These are phyloP conservation scores for Pachycephala philippinensis DNA, from an alignment of 2,113 vertebrate genomes.

Conservation along the genomic window DNA sequence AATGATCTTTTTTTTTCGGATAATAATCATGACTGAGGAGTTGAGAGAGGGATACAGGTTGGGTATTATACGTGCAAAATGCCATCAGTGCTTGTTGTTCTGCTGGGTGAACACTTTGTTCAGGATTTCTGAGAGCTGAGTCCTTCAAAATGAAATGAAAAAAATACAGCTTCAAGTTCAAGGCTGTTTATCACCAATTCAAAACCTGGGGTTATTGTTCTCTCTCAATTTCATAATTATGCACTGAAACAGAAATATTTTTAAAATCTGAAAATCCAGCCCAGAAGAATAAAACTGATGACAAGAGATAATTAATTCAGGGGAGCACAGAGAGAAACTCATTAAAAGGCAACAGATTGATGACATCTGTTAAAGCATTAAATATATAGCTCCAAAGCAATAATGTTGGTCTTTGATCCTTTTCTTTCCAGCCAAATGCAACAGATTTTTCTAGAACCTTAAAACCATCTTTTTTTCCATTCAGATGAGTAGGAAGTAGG, in stretches of 20 bases:
- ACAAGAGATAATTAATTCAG: constrained; percentile 35
- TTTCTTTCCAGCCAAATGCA: neutral
- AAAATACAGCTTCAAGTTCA: neutral
- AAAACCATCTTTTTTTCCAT: neutral
- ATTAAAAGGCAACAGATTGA: constrained; percentile 40
- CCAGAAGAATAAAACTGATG: neutral
- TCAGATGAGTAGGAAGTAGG: neutral
- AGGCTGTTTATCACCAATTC: neutral
- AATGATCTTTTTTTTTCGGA: neutral
- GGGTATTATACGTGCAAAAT: neutral
- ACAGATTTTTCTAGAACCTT: neutral
- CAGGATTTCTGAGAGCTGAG: neutral
- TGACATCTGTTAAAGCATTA: constrained; percentile 29
- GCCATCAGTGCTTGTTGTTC: neutral
- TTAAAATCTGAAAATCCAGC: neutral
- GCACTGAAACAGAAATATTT: neutral
- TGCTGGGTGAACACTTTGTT: neutral
- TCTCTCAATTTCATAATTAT: neutral
- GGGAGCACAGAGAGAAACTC: neutral
- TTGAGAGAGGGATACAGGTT: neutral
- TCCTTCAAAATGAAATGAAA: neutral
- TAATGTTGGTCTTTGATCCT: neutral
- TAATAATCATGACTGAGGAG: neutral
- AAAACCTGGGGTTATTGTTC: neutral
- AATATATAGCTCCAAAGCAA: constrained; percentile 7